These are phyloP conservation scores for Sturmia bella DNA, from an alignment of 2,888 invertebrate species.

Conservation along the genomic window DNA sequence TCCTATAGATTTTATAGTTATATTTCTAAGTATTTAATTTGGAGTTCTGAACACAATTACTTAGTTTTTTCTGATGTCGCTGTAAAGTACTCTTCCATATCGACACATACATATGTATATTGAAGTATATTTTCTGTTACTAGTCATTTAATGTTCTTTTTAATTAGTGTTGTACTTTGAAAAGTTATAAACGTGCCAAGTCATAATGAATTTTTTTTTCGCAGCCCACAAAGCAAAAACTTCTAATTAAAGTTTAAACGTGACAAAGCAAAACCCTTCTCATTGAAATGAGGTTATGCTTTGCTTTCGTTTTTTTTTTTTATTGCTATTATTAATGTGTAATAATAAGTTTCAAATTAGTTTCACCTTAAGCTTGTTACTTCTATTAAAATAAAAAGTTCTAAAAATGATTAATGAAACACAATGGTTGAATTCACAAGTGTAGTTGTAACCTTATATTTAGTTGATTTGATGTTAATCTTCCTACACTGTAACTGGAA, in stretches of 20 bases:
- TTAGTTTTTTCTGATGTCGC: too few species aligned
- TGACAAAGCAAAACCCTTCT: background rate
- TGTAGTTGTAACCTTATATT: too few species aligned
- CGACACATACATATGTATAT: conserved; percentile 8
- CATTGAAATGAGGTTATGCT: conserved; percentile 3
- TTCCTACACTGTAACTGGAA: too few species aligned
- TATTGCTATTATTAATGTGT: background rate
- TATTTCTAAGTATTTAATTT: too few species aligned
- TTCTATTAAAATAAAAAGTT: conserved; percentile 14
- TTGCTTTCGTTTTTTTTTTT: background rate
- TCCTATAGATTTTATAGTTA: too few species aligned
- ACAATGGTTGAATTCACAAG: too few species aligned
- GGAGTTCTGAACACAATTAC: too few species aligned
- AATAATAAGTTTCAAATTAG: conserved; percentile 32
- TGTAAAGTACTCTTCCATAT: too few species aligned
- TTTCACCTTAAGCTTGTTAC: conserved; percentile 29
- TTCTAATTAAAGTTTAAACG: conserved; percentile 2
- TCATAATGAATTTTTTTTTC: conserved; percentile 21
- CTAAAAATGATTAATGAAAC: conserved; percentile 5
- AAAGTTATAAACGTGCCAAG: conserved; percentile 52
- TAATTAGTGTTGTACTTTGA: conserved; percentile 56
- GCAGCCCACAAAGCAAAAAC: background rate
- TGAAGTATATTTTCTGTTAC: conserved; percentile 1
- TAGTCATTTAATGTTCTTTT: conserved; percentile 29
- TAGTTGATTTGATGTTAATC: too few species aligned